Base-by-base conservation (phyloP, 2,113 vertebrate species). In the Oncorhynchus keta region DNA sequence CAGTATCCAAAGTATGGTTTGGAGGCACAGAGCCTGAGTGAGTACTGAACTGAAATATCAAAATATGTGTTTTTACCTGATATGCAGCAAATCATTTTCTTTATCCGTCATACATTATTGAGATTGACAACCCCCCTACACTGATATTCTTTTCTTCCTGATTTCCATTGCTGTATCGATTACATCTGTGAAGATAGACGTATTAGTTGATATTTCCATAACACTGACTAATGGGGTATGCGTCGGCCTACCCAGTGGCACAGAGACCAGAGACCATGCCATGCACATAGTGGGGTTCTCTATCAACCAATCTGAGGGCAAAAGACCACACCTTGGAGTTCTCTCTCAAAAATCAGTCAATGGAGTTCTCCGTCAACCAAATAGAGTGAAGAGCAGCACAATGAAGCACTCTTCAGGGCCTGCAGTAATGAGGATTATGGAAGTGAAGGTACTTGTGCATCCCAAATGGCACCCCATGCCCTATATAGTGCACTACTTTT, bases 1-100 rank as follows among this genome's bases (percentile, higher is more conserved):
- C 82, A 66, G 75, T 76, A 39, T 51, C 78, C 48, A 75, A 55
- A 20, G 68, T 69, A 57, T 87, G 91, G 80, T 93, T 85, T 87
- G 84, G 85, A 90, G 76, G 73, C 72, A 74, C 85, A 67, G 76
- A 85, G 1, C 71, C 84, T 26, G 74, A 87, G 92, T 93, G 78
- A 91, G 90, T 51, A 79, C 84, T 89, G 89, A 88, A 78, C 78
- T n/a, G 76, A 12, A 78, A 62, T 72, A 51, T 61, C 68, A 14
- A 39, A 39, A 39, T 8, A 39, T 39, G 0, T 16, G 49, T 13
- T 16, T 55, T 55, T 55, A 55, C 14, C 49, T 49, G 39, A n/a
- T 76, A 2, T 62, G 22, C 18, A 62, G 59, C 3, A 62, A 20
- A n/a, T n/a, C 68, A 26, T 74, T 79, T 73, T 24, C 32, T 22